phyloP scores from a whole-genome alignment of 2,113 vertebrate genomes.

The Gymnocephalus cernua region DNA sequence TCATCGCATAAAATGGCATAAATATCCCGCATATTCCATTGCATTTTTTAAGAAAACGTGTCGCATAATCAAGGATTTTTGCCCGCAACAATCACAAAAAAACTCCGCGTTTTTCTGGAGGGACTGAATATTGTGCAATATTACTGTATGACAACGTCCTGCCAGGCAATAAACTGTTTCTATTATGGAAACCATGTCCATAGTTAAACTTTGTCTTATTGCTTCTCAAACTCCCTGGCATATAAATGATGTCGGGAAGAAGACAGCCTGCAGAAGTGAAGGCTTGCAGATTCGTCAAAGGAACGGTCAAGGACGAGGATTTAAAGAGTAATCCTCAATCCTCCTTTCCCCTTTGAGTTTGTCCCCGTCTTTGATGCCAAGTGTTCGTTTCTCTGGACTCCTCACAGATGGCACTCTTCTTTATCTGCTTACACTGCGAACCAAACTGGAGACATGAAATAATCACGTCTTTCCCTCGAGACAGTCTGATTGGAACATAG shows the following conservation, averaged over 20 bases:
- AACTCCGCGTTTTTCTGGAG: no score
- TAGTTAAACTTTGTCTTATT: conserved; percentile 10
- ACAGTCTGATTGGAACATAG: neutral
- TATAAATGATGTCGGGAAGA: conserved; percentile 12
- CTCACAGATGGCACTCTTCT: conserved; percentile 22
- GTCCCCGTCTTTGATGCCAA: conserved; percentile 24
- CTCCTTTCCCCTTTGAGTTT: conserved; percentile 25
- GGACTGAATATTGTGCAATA: neutral
- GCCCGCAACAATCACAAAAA: no score
- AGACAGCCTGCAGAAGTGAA: conserved; percentile 16
- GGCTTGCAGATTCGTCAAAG: conserved; percentile 33
- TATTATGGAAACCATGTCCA: neutral
- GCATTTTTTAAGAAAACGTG: no score
- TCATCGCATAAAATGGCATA: no score
- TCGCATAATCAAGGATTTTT: no score
- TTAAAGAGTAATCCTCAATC: conserved; percentile 45
- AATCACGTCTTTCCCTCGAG: neutral
- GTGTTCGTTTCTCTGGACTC: neutral
- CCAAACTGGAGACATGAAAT: neutral
- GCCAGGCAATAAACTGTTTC: neutral
- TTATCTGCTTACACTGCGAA: neutral
- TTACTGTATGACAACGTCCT: neutral
- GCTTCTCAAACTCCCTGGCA: conserved; percentile 2
- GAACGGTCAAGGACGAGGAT: conserved; percentile 52
- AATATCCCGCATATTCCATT: no score